phyloP scores from a whole-genome alignment of 2,113 vertebrate genomes.

The Piprites chloris region DNA sequence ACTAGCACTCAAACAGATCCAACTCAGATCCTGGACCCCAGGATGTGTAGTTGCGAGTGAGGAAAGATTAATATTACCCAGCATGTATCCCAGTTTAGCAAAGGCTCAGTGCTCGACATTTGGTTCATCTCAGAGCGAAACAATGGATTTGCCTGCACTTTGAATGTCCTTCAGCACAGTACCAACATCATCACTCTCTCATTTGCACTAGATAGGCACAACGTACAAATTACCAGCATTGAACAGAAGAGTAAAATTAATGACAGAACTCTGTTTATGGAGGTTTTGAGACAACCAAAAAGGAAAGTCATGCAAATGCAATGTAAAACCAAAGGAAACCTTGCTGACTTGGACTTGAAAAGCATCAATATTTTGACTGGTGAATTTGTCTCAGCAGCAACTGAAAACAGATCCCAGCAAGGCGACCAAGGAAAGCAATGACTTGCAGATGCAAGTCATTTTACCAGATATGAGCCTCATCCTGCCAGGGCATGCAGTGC shows the following conservation, averaged over 20 bases:
- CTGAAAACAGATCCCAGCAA: slow-evolving; percentile 23
- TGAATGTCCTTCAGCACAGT: neutral
- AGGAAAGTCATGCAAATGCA: neutral
- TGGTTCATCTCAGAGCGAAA: neutral
- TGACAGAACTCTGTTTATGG: slow-evolving; percentile 3
- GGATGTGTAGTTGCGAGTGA: neutral
- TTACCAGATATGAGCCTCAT: neutral
- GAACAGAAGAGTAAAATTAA: slow-evolving; percentile 37
- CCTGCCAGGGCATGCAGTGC: neutral
- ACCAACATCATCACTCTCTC: neutral
- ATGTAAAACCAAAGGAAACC: neutral
- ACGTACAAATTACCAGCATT: slow-evolving; percentile 10
- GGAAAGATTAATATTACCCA: neutral
- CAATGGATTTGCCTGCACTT: neutral
- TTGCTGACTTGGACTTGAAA: slow-evolving; percentile 14
- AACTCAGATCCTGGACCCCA: neutral
- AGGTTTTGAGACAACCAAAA: neutral
- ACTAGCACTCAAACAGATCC: neutral
- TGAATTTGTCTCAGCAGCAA: neutral
- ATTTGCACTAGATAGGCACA: neutral
- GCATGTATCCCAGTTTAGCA: neutral
- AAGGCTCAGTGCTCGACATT: neutral
- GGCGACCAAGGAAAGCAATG: neutral
- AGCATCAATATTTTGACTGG: neutral
- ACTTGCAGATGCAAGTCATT: neutral